A percentile compares a stretch with the other conserved stretches of the same genome.
Conservation (phyloP, 2,797 vertebrate species). For the Ctenopoma multispine region DNA sequence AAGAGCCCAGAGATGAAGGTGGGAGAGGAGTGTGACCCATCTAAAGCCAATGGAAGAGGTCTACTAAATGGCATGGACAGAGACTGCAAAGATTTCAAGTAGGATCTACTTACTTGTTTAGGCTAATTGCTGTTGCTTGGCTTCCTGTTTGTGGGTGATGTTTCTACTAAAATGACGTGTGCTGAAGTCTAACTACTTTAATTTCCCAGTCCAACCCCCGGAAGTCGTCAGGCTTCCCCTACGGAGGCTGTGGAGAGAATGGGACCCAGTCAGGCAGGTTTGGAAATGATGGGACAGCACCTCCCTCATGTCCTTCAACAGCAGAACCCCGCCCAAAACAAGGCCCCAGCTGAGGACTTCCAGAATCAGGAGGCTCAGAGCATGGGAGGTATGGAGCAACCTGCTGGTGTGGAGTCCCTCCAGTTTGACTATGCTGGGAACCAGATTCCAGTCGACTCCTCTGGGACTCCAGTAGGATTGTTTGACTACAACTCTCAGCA, state of each 20-base stretch:
- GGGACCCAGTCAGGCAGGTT: slow-evolving; percentile 88
- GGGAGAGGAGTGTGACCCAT: slow-evolving; percentile 90
- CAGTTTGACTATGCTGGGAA: slow-evolving; percentile 98
- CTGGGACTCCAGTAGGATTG: slow-evolving; percentile 93
- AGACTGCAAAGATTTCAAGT: slow-evolving; percentile 99
- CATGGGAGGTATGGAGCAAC: slow-evolving; percentile 97
- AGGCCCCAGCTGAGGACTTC: slow-evolving; percentile 92
- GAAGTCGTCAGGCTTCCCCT: slow-evolving; percentile 96
- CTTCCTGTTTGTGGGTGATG: background rate
- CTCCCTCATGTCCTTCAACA: slow-evolving; percentile 78
- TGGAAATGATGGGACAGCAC: slow-evolving; percentile 93
- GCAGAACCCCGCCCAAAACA: slow-evolving; percentile 88
- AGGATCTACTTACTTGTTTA: slow-evolving; percentile 62
- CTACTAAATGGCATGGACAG: slow-evolving; percentile 97
- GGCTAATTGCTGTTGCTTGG: background rate
- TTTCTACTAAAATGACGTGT: background rate
- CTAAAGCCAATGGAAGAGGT: slow-evolving; percentile 95
- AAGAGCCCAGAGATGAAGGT: slow-evolving; percentile 95
- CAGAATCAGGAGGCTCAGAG: slow-evolving; percentile 93
- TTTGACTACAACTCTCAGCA: slow-evolving; percentile 98
- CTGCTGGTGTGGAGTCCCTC: slow-evolving; percentile 93
- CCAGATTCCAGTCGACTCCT: slow-evolving; percentile 97
- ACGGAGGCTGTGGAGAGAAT: slow-evolving; percentile 96
- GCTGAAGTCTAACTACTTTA: background rate
- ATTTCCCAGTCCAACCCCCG: slow-evolving; percentile 89